Conservation (phyloP, 2,797 vertebrate species). For the Pyrocephalus nanus region DNA sequence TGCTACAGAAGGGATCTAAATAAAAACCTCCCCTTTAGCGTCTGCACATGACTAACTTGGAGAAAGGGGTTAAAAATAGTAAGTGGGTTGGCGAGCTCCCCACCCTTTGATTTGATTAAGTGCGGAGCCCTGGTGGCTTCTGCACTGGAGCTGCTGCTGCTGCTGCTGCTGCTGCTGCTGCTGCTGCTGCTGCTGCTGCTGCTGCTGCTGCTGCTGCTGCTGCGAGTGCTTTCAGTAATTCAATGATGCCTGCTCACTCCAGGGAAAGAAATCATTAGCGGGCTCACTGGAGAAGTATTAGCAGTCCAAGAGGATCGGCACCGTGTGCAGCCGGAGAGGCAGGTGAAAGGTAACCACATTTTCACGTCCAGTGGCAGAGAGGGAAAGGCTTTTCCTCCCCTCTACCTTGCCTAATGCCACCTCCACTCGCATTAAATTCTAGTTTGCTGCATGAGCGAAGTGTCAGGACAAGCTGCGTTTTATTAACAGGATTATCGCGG, state of each 20-base stretch:
- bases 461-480: slow-evolving; percentile 86
- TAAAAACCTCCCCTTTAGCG: slow-evolving; percentile 6
- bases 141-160: slow-evolving; percentile 57
- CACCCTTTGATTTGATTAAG: slow-evolving; percentile 75
- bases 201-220: slow-evolving; percentile 40
- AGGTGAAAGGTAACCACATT: slow-evolving; percentile 67
- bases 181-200: neutral
- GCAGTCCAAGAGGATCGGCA: slow-evolving; percentile 67
- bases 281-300: slow-evolving; percentile 72
- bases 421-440: slow-evolving; percentile 75
- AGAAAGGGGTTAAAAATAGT: slow-evolving; percentile 68
- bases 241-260: slow-evolving; percentile 76
- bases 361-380: neutral
- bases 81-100: slow-evolving; percentile 60
- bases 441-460: slow-evolving; percentile 82
- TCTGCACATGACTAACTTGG: slow-evolving; percentile 48
- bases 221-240: slow-evolving; percentile 75
- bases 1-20: slow-evolving; percentile 21
- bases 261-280: slow-evolving; percentile 81
- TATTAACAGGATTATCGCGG: slow-evolving; percentile 86
- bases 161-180: neutral
- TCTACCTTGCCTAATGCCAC: slow-evolving; percentile 58
- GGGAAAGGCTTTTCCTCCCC: slow-evolving; percentile 44
- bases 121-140: slow-evolving; percentile 63
- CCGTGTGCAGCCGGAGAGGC: slow-evolving; percentile 53